Conservation (phyloP, 2,888 invertebrate species). For the Rhamphomyia laevipes region DNA sequence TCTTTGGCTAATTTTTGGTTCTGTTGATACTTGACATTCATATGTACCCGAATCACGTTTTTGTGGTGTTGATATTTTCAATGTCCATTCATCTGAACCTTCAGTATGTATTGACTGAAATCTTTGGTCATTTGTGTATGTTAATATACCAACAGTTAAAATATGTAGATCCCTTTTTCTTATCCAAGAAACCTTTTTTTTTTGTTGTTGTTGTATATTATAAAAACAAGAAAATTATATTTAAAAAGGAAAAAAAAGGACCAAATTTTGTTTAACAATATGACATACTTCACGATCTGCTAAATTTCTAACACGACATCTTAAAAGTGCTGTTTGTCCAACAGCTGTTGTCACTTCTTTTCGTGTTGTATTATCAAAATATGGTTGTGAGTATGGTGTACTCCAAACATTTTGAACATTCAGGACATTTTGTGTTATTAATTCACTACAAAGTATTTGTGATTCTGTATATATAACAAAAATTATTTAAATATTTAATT, state of each 20-base stretch:
- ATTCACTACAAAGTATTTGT: background rate
- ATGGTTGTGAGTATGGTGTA: conserved; percentile 57
- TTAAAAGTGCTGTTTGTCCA: conserved; percentile 66
- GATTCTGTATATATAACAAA: background rate
- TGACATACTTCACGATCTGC: conserved; percentile 66
- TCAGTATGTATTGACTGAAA: conserved; percentile 58
- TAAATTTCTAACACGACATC: conserved; percentile 66
- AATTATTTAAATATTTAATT: too few relatives aligned
- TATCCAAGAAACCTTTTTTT: conserved; percentile 65
- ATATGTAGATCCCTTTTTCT: conserved; percentile 69
- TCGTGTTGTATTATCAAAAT: conserved; percentile 69
- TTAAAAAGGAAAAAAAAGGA: too few relatives aligned
- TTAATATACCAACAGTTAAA: conserved; percentile 56
- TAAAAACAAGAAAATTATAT: too few relatives aligned
- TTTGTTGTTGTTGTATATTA: too few relatives aligned
- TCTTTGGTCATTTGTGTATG: conserved; percentile 59
- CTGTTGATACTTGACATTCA: conserved; percentile 65
- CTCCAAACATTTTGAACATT: conserved; percentile 8
- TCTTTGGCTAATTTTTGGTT: conserved; percentile 62
- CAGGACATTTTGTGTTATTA: background rate
- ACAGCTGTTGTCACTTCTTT: conserved; percentile 66
- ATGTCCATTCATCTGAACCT: conserved; percentile 58
- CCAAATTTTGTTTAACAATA: background rate
- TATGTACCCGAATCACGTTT: conserved; percentile 55
- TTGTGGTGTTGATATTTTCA: conserved; percentile 55